These are phyloP conservation scores for Orchesellides sinensis DNA, from an alignment of 2,888 invertebrate genomes.

Conservation along the genomic window DNA sequence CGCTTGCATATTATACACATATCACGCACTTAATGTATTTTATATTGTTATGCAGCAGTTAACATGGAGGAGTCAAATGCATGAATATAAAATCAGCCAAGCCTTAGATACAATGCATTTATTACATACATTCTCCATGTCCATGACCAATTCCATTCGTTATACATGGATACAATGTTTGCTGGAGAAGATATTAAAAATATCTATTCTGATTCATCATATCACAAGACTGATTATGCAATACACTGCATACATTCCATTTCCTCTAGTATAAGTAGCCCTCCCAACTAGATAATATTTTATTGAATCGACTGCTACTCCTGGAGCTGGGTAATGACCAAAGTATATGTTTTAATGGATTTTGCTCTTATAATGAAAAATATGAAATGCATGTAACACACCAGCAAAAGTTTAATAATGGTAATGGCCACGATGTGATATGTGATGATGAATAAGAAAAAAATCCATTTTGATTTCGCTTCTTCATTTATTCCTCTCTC, in stretches of 20 bases:
- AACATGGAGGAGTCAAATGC: slow-evolving; percentile 41
- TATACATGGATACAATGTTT: slow-evolving; percentile 32
- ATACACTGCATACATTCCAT: slow-evolving; percentile 33
- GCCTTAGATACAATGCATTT: slow-evolving; percentile 8
- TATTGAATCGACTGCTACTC: not conserved
- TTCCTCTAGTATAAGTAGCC: slow-evolving; percentile 11
- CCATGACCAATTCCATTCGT: slow-evolving; percentile 60
- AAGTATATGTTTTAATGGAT: too few species aligned
- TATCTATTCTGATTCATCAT: slow-evolving; percentile 25
- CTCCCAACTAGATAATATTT: slow-evolving; percentile 10
- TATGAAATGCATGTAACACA: too few species aligned
- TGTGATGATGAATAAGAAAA: not conserved
- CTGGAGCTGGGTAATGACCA: too few species aligned
- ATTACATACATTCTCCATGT: slow-evolving; percentile 14
- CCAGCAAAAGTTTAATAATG: too few species aligned
- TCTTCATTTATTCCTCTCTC: not conserved
- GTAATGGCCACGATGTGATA: too few species aligned
- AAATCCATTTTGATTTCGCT: not conserved
- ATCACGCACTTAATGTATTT: slow-evolving; percentile 3
- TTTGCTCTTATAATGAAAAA: too few species aligned
- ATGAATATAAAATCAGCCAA: slow-evolving; percentile 53
- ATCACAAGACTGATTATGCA: slow-evolving; percentile 41
- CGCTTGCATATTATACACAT: not conserved
- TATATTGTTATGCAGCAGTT: not conserved
- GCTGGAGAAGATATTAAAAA: slow-evolving; percentile 44